Percentiles rank a stretch among this genome's conserved stretches.
Evolutionary conservation across 2,888 invertebrate species (phyloP).

Genomic region (Dromius quadrimaculatus): DNA sequence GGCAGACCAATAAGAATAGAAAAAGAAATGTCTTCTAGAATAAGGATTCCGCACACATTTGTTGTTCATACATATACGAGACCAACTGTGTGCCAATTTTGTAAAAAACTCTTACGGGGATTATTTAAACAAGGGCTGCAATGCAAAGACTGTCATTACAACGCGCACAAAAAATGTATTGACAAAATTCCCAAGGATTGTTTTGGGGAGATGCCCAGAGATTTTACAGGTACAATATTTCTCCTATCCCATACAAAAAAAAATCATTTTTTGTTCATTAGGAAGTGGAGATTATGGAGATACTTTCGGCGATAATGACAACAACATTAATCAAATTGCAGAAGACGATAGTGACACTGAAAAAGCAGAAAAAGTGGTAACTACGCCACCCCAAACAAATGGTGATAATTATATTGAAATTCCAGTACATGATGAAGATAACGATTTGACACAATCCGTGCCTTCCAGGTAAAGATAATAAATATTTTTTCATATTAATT

Average conservation of each 20-base stretch:
- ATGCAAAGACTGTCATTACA: conserved; percentile 97
- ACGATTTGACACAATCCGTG: conserved; percentile 60
- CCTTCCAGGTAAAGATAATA: conserved; percentile 63
- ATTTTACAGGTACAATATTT: conserved; percentile 64
- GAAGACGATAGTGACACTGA: conserved; percentile 74
- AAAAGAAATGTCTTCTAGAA: conserved; percentile 73
- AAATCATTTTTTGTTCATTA: no score
- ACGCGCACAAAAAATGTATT: conserved; percentile 94
- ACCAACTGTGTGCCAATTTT: conserved; percentile 96
- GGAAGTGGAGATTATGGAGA: conserved; percentile 68
- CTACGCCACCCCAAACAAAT: conserved; percentile 58
- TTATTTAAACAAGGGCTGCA: conserved; percentile 97
- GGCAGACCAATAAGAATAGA: conserved; percentile 80
- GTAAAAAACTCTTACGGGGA: conserved; percentile 95
- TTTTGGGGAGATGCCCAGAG: conserved; percentile 79
- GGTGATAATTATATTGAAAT: conserved; percentile 64
- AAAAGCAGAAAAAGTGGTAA: conserved; percentile 57
- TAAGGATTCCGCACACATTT: conserved; percentile 95
- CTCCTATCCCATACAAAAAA: neutral
- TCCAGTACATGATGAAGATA: conserved; percentile 66
- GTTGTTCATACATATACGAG: conserved; percentile 96
- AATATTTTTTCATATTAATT: conserved; percentile 7
- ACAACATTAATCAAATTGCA: conserved; percentile 64
- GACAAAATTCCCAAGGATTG: conserved; percentile 92
- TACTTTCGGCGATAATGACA: conserved; percentile 70